Conservation (phyloP, 2,888 invertebrate genomes). For the Perizoma flavofasciatum region DNA sequence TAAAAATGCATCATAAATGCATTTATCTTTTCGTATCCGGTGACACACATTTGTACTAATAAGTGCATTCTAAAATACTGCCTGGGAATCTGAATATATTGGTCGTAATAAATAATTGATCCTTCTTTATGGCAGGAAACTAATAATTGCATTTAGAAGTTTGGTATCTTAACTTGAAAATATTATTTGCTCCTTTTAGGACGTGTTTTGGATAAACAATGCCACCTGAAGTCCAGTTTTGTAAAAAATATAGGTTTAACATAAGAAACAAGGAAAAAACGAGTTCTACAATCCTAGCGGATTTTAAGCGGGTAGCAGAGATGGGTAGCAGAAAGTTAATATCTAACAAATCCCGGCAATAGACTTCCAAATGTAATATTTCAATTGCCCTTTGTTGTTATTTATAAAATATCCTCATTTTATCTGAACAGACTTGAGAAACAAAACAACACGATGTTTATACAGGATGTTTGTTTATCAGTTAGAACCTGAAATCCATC, state of each 20-base stretch:
- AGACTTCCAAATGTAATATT: too few species aligned
- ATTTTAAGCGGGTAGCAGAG: too few species aligned
- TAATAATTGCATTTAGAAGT: constrained; percentile 7
- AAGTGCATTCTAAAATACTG: not conserved
- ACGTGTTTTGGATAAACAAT: too few species aligned
- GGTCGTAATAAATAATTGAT: not conserved
- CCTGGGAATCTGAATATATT: not conserved
- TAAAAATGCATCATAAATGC: constrained; percentile 1
- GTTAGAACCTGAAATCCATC: constrained; percentile 60
- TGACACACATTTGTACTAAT: constrained; percentile 2
- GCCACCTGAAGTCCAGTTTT: too few species aligned
- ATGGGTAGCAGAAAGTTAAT: too few species aligned
- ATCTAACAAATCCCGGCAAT: too few species aligned
- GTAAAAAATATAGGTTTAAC: too few species aligned
- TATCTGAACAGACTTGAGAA: constrained; percentile 22
- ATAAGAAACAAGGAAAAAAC: too few species aligned
- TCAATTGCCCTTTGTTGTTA: not conserved
- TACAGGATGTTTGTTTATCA: constrained; percentile 49
- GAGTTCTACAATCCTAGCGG: too few species aligned
- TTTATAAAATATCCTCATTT: constrained; percentile 15
- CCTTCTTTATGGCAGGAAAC: not conserved
- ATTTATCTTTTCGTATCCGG: constrained; percentile 7
- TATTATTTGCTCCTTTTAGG: too few species aligned
- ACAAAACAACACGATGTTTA: constrained; percentile 36
- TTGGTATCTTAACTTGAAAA: not conserved